phyloP scores from a whole-genome alignment of 30 jellyfish, hydroid and myxozoan species.

The Clytia hemisphaerica region DNA sequence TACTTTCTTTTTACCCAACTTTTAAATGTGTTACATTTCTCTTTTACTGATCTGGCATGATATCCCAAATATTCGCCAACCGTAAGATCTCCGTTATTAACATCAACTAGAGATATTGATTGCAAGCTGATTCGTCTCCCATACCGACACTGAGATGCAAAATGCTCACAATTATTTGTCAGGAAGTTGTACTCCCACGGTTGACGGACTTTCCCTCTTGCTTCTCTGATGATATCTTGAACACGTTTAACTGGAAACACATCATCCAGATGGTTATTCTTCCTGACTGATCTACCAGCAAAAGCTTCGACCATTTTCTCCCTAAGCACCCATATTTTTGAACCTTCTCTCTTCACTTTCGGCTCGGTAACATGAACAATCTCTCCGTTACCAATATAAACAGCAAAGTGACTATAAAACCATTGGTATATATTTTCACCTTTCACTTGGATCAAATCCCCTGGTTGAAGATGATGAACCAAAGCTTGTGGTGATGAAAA shows the following conservation, averaged over 20 bases:
- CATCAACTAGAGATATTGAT: background rate
- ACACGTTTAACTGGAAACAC: background rate
- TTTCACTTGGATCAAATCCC: background rate
- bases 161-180: constrained; percentile 5
- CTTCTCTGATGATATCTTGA: background rate
- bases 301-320: background rate
- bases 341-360: background rate
- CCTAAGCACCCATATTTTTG: background rate
- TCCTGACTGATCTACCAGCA: background rate
- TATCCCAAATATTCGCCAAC: background rate
- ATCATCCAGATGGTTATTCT: constrained; percentile 8
- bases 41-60: background rate
- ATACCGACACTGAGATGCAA: constrained; percentile 11
- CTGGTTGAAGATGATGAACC: background rate
- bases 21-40: background rate
- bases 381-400: background rate
- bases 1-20: constrained; percentile 4
- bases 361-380: background rate
- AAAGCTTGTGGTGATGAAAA: background rate
- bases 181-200: background rate
- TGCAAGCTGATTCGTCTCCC: background rate
- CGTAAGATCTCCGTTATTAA: background rate
- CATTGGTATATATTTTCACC: background rate
- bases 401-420: constrained; percentile 2
- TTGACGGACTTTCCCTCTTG: background rate